Percentiles rank a stretch among this genome's conserved stretches.
Evolutionary conservation across 2,888 invertebrate genomes (phyloP).

Genomic region (Dasysyrphus tricinctus): DNA sequence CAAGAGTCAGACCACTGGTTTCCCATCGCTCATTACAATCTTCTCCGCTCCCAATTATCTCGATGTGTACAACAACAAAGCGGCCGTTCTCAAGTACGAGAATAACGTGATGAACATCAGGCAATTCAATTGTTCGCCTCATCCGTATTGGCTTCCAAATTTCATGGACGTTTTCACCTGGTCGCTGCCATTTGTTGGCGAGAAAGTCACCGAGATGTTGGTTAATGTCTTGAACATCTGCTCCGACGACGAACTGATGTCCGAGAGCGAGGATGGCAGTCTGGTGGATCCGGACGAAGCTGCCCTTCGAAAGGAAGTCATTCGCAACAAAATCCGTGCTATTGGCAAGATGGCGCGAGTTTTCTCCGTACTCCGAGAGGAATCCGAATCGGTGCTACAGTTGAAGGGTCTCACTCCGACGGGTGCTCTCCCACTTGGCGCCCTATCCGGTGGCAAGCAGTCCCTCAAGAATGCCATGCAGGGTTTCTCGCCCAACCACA

Average conservation of each 20-base stretch:
- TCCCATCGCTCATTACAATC: constrained; percentile 99
- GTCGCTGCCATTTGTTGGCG: constrained; percentile 99
- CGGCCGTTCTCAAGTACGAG: constrained; percentile 99
- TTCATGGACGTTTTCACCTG: constrained; percentile 99
- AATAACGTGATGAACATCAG: constrained; percentile 99
- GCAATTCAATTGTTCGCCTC: constrained; percentile 99
- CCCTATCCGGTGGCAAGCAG: constrained; percentile 97
- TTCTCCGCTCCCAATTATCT: constrained; percentile 99
- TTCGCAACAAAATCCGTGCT: constrained; percentile 99
- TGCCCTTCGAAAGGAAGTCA: constrained; percentile 98
- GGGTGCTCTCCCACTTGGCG: constrained; percentile 97
- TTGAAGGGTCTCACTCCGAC: constrained; percentile 99
- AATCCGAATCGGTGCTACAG: constrained; percentile 99
- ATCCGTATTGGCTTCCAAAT: constrained; percentile 99
- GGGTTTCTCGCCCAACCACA: constrained; percentile 98
- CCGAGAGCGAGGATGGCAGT: constrained; percentile 94
- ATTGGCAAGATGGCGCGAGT: constrained; percentile 99
- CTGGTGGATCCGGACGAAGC: constrained; percentile 89
- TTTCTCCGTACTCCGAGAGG: constrained; percentile 99
- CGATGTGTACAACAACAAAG: constrained; percentile 99
- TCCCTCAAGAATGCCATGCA: constrained; percentile 97
- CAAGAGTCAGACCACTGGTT: constrained; percentile 99
- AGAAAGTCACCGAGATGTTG: constrained; percentile 99
- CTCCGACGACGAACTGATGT: constrained; percentile 99
- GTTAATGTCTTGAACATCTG: constrained; percentile 99